Conservation (phyloP, 1,140 invertebrate genomes). For the Papilio helenus region DNA sequence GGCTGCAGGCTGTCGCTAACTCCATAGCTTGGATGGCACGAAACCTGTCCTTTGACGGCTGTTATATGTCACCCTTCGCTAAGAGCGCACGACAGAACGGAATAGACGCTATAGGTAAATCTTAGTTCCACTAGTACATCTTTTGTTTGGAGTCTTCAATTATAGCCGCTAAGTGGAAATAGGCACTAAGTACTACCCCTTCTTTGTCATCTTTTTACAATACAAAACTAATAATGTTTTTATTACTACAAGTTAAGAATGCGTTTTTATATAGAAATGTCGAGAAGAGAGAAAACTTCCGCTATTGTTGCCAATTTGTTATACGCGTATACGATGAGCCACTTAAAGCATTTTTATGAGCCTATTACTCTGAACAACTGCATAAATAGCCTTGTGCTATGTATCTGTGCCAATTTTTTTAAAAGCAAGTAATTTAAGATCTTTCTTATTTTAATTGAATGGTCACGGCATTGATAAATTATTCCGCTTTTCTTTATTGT, state of each 20-base stretch:
- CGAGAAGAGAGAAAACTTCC: background rate
- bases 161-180: no score
- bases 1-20: conserved; percentile 95
- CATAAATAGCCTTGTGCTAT: background rate
- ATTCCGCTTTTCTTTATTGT: background rate
- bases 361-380: background rate
- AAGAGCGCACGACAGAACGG: conserved; percentile 95
- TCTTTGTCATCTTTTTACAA: no score
- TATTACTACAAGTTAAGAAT: no score
- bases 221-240: no score
- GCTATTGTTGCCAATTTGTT: background rate
- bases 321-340: background rate
- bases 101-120: conserved; percentile 94
- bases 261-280: background rate
- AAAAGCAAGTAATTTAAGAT: no score
- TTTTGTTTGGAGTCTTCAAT: no score
- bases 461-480: background rate
- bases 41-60: conserved; percentile 95
- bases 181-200: no score
- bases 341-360: background rate
- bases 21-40: conserved; percentile 97
- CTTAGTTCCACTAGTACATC: background rate
- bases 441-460: background rate
- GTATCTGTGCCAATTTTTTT: background rate
- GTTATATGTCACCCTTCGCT: conserved; percentile 98